Percentiles rank a stretch among this genome's conserved stretches.
phyloP scores from a whole-genome alignment of 2,888 invertebrate genomes.

The Horisme vitalbata region DNA sequence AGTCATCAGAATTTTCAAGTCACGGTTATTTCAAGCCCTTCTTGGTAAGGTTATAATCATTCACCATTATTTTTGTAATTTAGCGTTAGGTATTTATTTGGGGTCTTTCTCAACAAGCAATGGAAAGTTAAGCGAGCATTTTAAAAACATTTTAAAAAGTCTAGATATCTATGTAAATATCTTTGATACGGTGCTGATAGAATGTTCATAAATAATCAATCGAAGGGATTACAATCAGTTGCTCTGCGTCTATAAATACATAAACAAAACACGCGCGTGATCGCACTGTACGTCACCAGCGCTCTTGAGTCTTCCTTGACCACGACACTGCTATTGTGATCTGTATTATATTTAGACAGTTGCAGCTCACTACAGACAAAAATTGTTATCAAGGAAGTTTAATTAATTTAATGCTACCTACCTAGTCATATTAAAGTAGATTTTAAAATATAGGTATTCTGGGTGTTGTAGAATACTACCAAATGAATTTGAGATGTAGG shows the following conservation, averaged over 20 bases:
- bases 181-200: background rate
- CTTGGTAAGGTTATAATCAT: conserved; percentile 87
- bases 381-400: conserved; percentile 11
- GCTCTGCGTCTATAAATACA: conserved; percentile 61
- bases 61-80: background rate
- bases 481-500: too few species aligned
- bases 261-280: conserved; percentile 56
- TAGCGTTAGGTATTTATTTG: too few species aligned
- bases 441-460: background rate
- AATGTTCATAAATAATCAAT: conserved; percentile 30
- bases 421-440: too few species aligned
- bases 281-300: conserved; percentile 61
- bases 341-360: conserved; percentile 71
- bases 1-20: conserved; percentile 99
- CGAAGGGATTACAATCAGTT: conserved; percentile 53
- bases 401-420: too few species aligned
- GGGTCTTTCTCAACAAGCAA: too few species aligned
- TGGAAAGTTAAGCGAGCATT: too few species aligned
- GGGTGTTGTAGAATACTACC: too few species aligned
- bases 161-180: background rate
- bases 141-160: background rate
- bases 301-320: conserved; percentile 73
- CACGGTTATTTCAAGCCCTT: conserved; percentile 97
- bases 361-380: conserved; percentile 49
- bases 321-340: conserved; percentile 78